Evolutionary conservation across 2,113 vertebrate genomes (phyloP).

Genomic region (Rafetus swinhoei): DNA sequence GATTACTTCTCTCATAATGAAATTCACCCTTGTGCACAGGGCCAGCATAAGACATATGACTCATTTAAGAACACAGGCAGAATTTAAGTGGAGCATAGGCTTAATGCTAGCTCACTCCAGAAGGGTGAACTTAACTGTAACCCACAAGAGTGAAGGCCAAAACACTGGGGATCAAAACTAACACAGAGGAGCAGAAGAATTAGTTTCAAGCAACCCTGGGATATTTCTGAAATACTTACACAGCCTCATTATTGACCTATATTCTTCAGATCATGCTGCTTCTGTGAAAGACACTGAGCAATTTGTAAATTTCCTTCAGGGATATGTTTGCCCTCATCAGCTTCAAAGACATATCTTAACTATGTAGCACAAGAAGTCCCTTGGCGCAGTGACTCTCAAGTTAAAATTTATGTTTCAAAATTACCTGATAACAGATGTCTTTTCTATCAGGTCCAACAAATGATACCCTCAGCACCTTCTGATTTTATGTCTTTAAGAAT

Average conservation of each 20-base stretch:
- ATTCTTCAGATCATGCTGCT: neutral
- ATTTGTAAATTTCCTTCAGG: slow-evolving; percentile 50
- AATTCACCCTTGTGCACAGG: neutral
- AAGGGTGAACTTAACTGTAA: neutral
- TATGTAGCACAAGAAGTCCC: neutral
- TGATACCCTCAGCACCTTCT: neutral
- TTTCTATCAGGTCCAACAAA: neutral
- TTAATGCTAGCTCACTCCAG: neutral
- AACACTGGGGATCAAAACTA: slow-evolving; percentile 2
- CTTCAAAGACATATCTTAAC: slow-evolving; percentile 44
- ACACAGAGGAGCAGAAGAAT: neutral
- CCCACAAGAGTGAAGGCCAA: neutral
- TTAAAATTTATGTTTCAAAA: slow-evolving; percentile 7
- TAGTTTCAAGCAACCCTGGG: neutral
- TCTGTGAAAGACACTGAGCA: slow-evolving; percentile 6
- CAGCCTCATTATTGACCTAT: slow-evolving; percentile 21
- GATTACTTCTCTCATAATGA: neutral
- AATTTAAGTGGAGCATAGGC: neutral
- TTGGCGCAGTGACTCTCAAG: neutral
- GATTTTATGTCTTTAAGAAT: neutral
- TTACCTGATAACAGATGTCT: neutral
- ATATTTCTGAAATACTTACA: slow-evolving; percentile 41
- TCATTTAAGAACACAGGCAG: neutral
- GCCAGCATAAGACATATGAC: neutral
- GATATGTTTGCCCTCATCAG: slow-evolving; percentile 38